Percentiles rank a stretch among this genome's conserved stretches.
Evolutionary conservation across 2,797 vertebrate species (phyloP).

Genomic region (Pachyuromys duprasi): DNA sequence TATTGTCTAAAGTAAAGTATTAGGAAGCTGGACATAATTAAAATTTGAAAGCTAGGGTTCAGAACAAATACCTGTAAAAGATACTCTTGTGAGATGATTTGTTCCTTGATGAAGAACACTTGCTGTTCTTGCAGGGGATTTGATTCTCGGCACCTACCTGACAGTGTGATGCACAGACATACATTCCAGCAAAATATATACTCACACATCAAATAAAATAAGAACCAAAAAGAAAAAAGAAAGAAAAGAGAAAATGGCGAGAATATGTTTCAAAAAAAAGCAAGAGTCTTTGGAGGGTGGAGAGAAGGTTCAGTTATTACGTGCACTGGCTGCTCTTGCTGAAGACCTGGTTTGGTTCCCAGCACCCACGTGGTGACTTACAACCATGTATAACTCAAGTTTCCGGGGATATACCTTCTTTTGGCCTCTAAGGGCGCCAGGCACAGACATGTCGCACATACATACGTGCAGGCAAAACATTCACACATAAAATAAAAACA

Average conservation of each 20-base stretch:
- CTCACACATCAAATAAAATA: neutral
- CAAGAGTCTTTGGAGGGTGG: neutral
- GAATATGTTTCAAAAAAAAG: neutral
- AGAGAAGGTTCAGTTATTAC: neutral
- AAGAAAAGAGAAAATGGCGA: neutral
- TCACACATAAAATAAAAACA: neutral
- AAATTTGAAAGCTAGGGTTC: slow-evolving; percentile 30
- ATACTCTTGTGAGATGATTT: neutral
- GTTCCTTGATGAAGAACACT: neutral
- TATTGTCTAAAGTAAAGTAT: neutral
- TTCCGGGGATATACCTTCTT: neutral
- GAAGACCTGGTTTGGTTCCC: neutral
- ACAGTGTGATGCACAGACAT: neutral
- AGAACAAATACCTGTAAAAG: slow-evolving; percentile 27
- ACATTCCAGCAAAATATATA: neutral
- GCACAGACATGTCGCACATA: too few species aligned
- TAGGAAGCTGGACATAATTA: slow-evolving; percentile 47
- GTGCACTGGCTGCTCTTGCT: neutral
- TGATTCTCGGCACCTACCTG: neutral
- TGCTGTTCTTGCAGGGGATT: neutral
- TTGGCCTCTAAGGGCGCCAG: too few species aligned
- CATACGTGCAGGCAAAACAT: neutral
- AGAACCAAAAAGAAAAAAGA: neutral
- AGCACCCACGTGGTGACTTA: neutral
- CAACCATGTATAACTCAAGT: neutral